These are phyloP conservation scores for human (Homo sapiens) DNA, from an alignment of 2,113 vertebrate genomes.

Conservation along the genomic window GRCh38 chr1:103481001-103481500, in stretches of 20 bases:
- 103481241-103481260: not conserved
- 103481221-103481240: not conserved
- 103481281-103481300: not conserved
- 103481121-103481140: not conserved
- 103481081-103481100: not conserved
- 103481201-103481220: not conserved
- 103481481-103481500: not conserved
- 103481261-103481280: not conserved
- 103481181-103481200: not conserved
- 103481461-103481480: not conserved
- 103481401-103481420: not conserved
- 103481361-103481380: not conserved
- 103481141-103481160: not conserved
- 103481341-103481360: not conserved
- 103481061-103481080: not conserved
- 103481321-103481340: not conserved
- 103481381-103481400: not conserved
- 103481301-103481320: not conserved
- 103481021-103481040: not conserved
- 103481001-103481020: conserved; percentile 4
- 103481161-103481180: not conserved
- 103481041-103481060: not conserved
- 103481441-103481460: not conserved
- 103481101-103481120: not conserved
- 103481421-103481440: not conserved